Evolutionary conservation across 2,888 invertebrate genomes (phyloP).

Genomic region (Agrochola lota): DNA sequence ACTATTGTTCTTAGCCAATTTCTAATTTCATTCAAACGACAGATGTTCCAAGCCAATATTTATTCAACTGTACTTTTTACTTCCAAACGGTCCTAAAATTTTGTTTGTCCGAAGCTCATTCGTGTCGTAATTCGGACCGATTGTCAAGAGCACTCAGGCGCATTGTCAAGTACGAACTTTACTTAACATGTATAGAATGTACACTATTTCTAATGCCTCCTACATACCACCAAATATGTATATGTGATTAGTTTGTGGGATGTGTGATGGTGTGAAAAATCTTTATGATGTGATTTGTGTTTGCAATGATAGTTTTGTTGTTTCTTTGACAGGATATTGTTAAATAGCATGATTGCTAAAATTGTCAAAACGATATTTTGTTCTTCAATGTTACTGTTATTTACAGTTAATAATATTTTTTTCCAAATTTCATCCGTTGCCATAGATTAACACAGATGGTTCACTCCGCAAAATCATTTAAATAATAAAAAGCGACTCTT

Average conservation of each 20-base stretch:
- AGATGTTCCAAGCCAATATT: constrained; percentile 62
- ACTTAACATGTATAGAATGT: constrained; percentile 64
- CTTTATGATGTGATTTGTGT: constrained; percentile 26
- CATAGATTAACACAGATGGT: too few relatives aligned
- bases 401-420: not conserved
- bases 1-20: constrained; percentile 64
- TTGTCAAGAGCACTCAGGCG: constrained; percentile 73
- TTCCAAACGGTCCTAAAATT: constrained; percentile 62
- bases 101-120: constrained; percentile 71
- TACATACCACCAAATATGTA: constrained; percentile 59
- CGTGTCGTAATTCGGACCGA: constrained; percentile 83
- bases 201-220: constrained; percentile 63
- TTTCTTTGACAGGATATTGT: not conserved
- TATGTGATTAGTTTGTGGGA: constrained; percentile 55
- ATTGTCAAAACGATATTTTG: accelerated
- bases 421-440: too few relatives aligned
- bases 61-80: constrained; percentile 63
- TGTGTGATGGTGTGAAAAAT: constrained; percentile 47
- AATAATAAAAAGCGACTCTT: too few relatives aligned
- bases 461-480: too few relatives aligned
- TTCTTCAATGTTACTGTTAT: not conserved
- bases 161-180: constrained; percentile 72
- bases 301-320: constrained; percentile 8
- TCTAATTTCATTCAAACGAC: constrained; percentile 66
- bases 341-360: not conserved